Evolutionary conservation across 2,888 invertebrate genomes (phyloP).

Genomic region (Acrobasis repandana): DNA sequence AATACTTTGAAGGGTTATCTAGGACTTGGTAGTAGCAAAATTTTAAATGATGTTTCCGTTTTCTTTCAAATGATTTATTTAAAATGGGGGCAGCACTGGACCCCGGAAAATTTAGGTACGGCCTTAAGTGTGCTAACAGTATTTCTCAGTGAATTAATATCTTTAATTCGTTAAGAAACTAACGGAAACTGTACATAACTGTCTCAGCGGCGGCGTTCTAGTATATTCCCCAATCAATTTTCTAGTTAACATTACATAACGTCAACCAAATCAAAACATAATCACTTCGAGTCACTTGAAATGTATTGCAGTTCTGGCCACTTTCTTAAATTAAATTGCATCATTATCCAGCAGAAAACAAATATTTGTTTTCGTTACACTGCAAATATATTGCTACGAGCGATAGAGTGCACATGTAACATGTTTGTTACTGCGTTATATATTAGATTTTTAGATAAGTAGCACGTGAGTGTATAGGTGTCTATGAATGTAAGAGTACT

Average conservation of each 20-base stretch:
- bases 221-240: conserved; percentile 10
- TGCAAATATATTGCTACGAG: neutral
- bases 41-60: no score
- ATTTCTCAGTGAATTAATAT: neutral
- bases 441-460: no score
- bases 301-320: neutral
- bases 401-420: neutral
- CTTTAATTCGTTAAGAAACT: conserved; percentile 11
- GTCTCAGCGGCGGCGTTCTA: neutral
- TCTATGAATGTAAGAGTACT: no score
- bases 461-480: no score
- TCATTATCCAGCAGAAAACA: neutral
- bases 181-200: conserved; percentile 6
- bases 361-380: neutral
- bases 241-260: conserved; percentile 11
- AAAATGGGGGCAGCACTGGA: no score
- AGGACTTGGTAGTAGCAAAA: no score
- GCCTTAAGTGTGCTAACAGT: neutral
- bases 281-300: conserved; percentile 1
- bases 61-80: no score
- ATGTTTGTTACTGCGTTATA: neutral
- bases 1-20: no score
- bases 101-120: no score
- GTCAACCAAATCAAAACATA: neutral
- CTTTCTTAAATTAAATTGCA: neutral